Evolutionary conservation across 2,888 invertebrate genomes (phyloP).

Genomic region (Horisme vitalbata): DNA sequence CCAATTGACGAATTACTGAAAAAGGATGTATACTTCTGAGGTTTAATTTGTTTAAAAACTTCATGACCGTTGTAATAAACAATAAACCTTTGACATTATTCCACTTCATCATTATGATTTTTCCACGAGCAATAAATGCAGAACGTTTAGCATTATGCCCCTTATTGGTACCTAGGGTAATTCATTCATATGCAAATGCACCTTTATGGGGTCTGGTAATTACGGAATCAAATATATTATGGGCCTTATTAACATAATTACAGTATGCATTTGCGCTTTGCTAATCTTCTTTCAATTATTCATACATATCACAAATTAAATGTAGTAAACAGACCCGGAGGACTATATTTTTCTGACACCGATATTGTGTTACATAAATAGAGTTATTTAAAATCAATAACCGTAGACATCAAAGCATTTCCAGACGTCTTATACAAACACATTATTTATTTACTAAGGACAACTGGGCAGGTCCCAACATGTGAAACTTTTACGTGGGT

Average conservation of each 20-base stretch:
- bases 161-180: neutral
- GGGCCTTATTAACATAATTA: slow-evolving; percentile 8
- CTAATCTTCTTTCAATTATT: slow-evolving; percentile 9
- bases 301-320: too few relatives aligned
- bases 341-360: too few relatives aligned
- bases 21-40: neutral
- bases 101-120: too few relatives aligned
- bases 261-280: slow-evolving; percentile 1
- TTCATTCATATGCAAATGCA: slow-evolving; percentile 14
- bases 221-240: slow-evolving; percentile 8
- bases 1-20: slow-evolving; percentile 31
- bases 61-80: too few relatives aligned
- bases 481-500: slow-evolving; percentile 12
- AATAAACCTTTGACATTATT: too few relatives aligned
- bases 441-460: slow-evolving; percentile 27
- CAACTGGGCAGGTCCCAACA: slow-evolving; percentile 13
- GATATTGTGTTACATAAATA: neutral
- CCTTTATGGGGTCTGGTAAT: slow-evolving; percentile 9
- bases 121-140: too few relatives aligned
- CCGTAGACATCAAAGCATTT: neutral
- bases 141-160: slow-evolving; percentile 4
- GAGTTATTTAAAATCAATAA: slow-evolving; percentile 8
- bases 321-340: too few relatives aligned
- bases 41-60: neutral
- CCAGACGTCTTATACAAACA: slow-evolving; percentile 4